These are phyloP conservation scores for Cisticola juncidis DNA, from an alignment of 2,113 vertebrate species.

Conservation along the genomic window DNA sequence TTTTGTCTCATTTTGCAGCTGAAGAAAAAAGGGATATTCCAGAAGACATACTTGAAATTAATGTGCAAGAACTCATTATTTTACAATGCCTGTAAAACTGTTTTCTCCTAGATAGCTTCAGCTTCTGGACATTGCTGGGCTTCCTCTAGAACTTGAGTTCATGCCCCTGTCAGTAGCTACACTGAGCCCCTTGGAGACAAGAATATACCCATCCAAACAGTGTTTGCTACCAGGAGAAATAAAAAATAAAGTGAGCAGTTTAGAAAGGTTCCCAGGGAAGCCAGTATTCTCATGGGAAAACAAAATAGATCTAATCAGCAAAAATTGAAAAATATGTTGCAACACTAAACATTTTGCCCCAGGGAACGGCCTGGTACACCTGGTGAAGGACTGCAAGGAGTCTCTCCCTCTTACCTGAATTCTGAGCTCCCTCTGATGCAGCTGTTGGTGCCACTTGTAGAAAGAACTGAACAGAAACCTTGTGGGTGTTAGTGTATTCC, in stretches of 20 bases:
- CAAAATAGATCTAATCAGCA: neutral
- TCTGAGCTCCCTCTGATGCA: neutral
- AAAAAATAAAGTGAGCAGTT: neutral
- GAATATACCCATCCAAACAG: accelerated
- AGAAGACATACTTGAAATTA: neutral
- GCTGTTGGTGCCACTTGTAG: neutral
- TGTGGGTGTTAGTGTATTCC: neutral
- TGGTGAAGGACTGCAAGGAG: neutral
- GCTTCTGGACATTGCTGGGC: neutral
- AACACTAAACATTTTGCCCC: neutral
- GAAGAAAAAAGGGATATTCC: neutral
- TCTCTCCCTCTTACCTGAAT: neutral
- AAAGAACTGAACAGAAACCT: neutral
- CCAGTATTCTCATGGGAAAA: neutral
- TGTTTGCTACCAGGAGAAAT: neutral
- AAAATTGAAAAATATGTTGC: neutral
- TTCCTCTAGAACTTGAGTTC: neutral
- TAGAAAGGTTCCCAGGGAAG: neutral
- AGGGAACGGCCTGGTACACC: neutral
- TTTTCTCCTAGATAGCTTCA: neutral
- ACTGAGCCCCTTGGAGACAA: neutral
- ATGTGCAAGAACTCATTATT: neutral
- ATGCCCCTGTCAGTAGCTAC: neutral
- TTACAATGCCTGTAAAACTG: neutral
- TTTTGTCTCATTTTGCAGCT: neutral